phyloP scores from a whole-genome alignment of 1,140 invertebrate genomes.

The Prorops nasuta region DNA sequence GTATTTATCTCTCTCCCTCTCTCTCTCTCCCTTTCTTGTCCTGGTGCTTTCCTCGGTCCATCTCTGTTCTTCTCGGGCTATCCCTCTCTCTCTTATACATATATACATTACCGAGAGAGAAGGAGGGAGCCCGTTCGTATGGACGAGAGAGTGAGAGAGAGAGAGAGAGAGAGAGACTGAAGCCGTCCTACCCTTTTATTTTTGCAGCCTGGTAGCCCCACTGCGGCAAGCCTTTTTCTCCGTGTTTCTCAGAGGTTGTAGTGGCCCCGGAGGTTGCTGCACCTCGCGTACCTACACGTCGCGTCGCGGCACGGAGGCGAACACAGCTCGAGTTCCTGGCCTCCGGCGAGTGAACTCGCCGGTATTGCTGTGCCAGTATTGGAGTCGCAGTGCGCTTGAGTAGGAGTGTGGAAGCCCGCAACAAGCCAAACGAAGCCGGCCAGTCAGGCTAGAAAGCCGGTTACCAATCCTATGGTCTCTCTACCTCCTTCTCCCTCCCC shows the following conservation, averaged over 20 bases:
- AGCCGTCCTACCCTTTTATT: no score
- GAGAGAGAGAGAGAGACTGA: background rate
- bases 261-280: slow-evolving; percentile 37
- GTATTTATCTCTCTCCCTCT: slow-evolving; percentile 10
- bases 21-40: slow-evolving; percentile 3
- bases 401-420: no score
- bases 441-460: slow-evolving; percentile 46
- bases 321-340: slow-evolving; percentile 34
- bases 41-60: background rate
- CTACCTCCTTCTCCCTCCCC: slow-evolving; percentile 4
- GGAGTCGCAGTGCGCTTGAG: no score
- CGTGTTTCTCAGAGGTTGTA: no score
- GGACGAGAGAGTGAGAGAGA: background rate
- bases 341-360: slow-evolving; percentile 36
- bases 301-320: no score
- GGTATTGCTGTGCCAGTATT: slow-evolving; percentile 29
- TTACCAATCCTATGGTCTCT: slow-evolving; percentile 40
- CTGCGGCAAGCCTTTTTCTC: no score
- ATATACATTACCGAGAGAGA: background rate
- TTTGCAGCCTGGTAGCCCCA: no score
- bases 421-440: no score
- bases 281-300: slow-evolving; percentile 32
- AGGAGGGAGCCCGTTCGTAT: no score
- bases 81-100: slow-evolving; percentile 2
- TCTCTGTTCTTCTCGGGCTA: background rate